A percentile compares a stretch with the other conserved stretches of the same genome.
Evolutionary conservation across 1,140 invertebrate species (phyloP).

Genomic region (Drosophila lacteicornis): DNA sequence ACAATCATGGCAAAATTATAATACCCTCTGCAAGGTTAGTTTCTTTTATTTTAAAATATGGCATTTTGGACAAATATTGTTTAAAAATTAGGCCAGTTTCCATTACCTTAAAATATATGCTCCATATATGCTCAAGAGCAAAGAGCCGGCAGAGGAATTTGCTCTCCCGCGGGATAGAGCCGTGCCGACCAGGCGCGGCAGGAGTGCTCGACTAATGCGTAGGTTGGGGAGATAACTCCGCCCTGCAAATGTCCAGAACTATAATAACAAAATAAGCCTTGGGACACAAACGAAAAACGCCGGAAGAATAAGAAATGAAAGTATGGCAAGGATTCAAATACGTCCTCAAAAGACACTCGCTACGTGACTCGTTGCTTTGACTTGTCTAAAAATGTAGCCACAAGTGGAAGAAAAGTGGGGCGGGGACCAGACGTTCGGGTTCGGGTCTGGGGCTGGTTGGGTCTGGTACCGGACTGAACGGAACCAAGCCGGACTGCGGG

Average conservation of each 20-base stretch:
- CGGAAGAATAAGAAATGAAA: constrained; percentile 54
- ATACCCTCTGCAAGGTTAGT: too few relatives aligned
- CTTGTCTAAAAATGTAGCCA: constrained; percentile 19
- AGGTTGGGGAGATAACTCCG: neutral
- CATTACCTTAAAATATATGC: too few relatives aligned
- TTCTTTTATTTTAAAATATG: too few relatives aligned
- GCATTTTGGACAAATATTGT: too few relatives aligned
- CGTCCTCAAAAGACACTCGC: constrained; percentile 20
- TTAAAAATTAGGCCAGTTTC: too few relatives aligned
- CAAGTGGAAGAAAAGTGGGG: neutral
- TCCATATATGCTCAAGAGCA: too few relatives aligned
- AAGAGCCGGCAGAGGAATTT: too few relatives aligned
- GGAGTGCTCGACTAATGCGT: neutral
- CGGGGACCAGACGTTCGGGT: constrained; percentile 33
- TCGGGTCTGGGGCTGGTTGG: constrained; percentile 12
- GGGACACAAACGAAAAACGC: constrained; percentile 19
- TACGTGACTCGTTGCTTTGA: constrained; percentile 59
- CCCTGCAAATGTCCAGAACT: constrained; percentile 14
- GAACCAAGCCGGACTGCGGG: constrained; percentile 11
- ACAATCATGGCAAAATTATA: too few relatives aligned
- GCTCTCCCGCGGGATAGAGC: too few relatives aligned
- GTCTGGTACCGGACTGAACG: constrained; percentile 27
- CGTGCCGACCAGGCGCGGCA: neutral
- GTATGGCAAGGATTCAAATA: constrained; percentile 49
- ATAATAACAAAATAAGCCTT: constrained; percentile 10